Conservation (phyloP, 2,888 invertebrate genomes). For the Galeruca laticollis region DNA sequence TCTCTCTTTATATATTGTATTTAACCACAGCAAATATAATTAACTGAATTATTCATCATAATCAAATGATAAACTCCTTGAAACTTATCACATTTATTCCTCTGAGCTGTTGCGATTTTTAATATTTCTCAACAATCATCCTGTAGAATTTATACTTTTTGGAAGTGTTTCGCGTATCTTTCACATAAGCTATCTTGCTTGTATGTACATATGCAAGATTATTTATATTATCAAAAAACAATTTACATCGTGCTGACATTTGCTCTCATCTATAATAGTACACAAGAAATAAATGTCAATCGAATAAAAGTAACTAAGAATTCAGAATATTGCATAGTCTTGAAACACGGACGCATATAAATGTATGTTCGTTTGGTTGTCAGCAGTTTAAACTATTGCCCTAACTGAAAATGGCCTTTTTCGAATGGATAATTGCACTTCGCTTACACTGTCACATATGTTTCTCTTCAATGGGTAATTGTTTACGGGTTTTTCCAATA, state of each 20-base stretch:
- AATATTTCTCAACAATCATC: too few relatives aligned
- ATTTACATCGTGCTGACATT: conserved; percentile 2
- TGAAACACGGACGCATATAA: conserved; percentile 58
- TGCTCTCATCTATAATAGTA: conserved; percentile 8
- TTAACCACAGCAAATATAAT: too few relatives aligned
- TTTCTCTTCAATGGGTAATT: conserved; percentile 61
- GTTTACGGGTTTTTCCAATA: conserved; percentile 43
- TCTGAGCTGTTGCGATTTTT: too few relatives aligned
- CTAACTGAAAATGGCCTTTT: conserved; percentile 55
- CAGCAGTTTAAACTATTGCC: conserved; percentile 56
- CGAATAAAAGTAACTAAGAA: conserved; percentile 46
- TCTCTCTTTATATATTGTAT: too few relatives aligned
- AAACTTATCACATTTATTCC: too few relatives aligned
- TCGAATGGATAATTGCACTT: conserved; percentile 62
- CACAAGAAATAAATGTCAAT: conserved; percentile 10
- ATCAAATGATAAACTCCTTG: too few relatives aligned
- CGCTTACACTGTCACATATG: conserved; percentile 60
- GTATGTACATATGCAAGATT: too few relatives aligned
- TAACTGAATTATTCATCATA: too few relatives aligned
- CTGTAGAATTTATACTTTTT: too few relatives aligned
- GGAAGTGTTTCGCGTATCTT: too few relatives aligned
- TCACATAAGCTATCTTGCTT: too few relatives aligned
- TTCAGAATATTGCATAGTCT: conserved; percentile 48
- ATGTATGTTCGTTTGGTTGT: conserved; percentile 56
- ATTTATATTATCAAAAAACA: neutral